Conservation (phyloP, 2,113 vertebrate species). For the Burhinus bistriatus region DNA sequence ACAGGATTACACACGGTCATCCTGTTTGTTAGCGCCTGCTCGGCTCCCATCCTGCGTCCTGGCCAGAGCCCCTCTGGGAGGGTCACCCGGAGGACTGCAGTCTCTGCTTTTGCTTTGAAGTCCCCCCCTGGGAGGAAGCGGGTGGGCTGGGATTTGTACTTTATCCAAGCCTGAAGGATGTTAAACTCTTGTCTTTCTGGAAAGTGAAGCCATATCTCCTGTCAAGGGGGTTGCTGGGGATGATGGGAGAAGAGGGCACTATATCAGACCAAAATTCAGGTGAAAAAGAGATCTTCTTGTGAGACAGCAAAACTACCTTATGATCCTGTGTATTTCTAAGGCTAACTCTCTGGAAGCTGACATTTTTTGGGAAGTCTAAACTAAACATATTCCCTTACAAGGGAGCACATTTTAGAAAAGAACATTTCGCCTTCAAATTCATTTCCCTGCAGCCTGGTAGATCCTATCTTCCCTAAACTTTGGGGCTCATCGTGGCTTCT, state of each 20-base stretch:
- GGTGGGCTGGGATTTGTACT: background rate
- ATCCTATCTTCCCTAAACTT: background rate
- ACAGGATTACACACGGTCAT: background rate
- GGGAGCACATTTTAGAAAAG: background rate
- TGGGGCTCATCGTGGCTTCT: background rate
- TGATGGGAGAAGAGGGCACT: background rate
- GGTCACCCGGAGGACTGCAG: background rate
- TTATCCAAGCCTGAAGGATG: background rate
- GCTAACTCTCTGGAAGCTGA: background rate
- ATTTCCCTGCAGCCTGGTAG: background rate
- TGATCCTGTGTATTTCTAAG: background rate
- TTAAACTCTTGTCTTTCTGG: background rate
- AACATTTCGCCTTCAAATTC: background rate
- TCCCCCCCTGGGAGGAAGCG: background rate
- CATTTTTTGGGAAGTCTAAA: background rate
- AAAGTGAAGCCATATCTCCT: background rate
- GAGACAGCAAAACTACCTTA: background rate
- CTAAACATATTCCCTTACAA: background rate
- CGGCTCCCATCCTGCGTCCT: background rate
- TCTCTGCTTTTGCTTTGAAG: conserved; percentile 12
- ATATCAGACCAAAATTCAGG: background rate
- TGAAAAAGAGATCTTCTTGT: background rate
- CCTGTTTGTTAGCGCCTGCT: background rate
- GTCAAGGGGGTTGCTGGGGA: background rate
- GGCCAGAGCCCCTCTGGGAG: background rate